Base-by-base conservation (phyloP, 2,888 invertebrate genomes). In the Drosophila silvestris region DNA sequence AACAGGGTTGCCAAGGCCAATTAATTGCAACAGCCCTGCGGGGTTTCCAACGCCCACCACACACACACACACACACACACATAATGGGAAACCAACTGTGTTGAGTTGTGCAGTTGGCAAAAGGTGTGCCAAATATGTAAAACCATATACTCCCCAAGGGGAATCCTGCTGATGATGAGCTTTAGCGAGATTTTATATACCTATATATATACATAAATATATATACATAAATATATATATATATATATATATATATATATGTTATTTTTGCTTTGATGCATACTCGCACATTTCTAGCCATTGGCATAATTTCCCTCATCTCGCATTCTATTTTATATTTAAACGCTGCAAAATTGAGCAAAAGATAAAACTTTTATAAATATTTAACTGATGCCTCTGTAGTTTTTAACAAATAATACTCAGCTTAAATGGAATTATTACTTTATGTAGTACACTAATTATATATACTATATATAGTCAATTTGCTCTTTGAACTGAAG, bases 11-110 rank as follows among this genome's bases (percentile, higher is more conserved):
- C 62, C 79, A 62, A 57, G 63, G 58, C 67, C 85, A 85, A 81
- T 83, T 79, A 79, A 81, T 61, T 70, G 78, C 72, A 62, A 47
- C 64, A 59, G 68, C 51, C 68, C 75, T 62, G 68, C 56, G 47
- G 78, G 83, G 65, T 60, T 85, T 80, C 74, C 57, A 19, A 35
- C 35, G 35, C 14, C 14, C 35, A 35, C 4, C 26, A 22, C 22
- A 16, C 41, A n/a, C 50, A 3, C 64, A 33, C 66, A 30, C 16
- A 19, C 16, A n/a, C 39, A 26, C 47, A 9, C 58, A 33, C 63
- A 26, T 28, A 57, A 51, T 39, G 58, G 26, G 22, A 59, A 70
- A 9, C 28, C 56, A 5, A 39, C 5, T n/a, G 7, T 28, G 6
- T 30, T 39, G 5, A 56, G 35, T 26, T 35, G 26, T 37, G 16